Base-by-base conservation (phyloP, 2,888 invertebrate species). In the Caenorhabditis angaria region DNA sequence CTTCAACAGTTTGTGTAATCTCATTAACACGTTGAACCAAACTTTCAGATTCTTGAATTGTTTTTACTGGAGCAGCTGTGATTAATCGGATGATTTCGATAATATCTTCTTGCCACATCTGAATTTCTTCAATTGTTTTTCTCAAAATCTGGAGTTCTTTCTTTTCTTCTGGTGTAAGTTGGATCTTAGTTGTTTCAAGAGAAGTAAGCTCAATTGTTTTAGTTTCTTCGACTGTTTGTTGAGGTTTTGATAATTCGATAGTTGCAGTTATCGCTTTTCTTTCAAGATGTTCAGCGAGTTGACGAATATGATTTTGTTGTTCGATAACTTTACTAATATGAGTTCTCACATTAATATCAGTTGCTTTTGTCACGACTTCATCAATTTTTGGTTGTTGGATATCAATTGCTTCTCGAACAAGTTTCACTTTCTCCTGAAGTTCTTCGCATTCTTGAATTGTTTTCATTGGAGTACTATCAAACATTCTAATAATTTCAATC, bases 31-130 rank as follows among this genome's bases (percentile, higher is more conserved):
- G 62, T 47, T 65, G 63, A 35, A 70, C 57, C 6, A 62, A 48
- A 35, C 55, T 66, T 8, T 75, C 69, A 0, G 67, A 64, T 59
- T 70, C 65, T 47, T 70, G 58, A 27, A 75, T 25, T 18, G 70
- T 75, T 28, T 59, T 64, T 8, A 60, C 55, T 27, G 60, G 62
- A 22, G 59, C 61, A 24, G 63, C 61, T 22, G 25, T n/a, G 14
- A 76, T 41, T 6, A 71, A 32, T 24, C 63, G 67, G 27, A 77
- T 73, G n/a, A 72, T 74, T 22, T 78, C 76, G 27, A 77, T 67
- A 1, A 61, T 68, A 12, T 78, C 72, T 27, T 77, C 78, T 29
- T 79, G 77, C 78, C 74, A 77, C 71, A 74, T 65, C 55, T 69
- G 71, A 60, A 77, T 75, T 41, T 74, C 66, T 51, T 71, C 71